Evolutionary conservation across 1,140 invertebrate genomes (phyloP).

Genomic region (Scaptomyza graminum): DNA sequence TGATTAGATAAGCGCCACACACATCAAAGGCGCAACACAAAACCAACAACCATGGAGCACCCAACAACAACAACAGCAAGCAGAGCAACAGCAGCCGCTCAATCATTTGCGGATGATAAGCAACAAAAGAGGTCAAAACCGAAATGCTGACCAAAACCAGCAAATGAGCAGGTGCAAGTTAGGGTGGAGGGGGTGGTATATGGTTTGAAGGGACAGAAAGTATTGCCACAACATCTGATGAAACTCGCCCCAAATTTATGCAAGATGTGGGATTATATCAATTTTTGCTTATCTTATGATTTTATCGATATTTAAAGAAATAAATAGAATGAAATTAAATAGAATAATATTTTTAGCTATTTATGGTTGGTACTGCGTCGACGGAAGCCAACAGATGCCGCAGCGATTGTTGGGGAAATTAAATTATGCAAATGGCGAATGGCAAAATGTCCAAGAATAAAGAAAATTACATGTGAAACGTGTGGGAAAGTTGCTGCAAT

Average conservation of each 20-base stretch:
- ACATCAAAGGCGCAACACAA: constrained; percentile 55
- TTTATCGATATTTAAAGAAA: too few relatives aligned
- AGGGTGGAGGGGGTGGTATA: neutral
- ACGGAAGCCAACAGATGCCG: too few relatives aligned
- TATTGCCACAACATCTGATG: too few relatives aligned
- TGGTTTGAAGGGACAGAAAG: neutral
- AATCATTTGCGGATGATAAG: constrained; percentile 63
- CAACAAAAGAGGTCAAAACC: constrained; percentile 9
- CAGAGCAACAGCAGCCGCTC: constrained; percentile 49
- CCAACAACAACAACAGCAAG: constrained; percentile 4
- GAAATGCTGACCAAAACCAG: constrained; percentile 20
- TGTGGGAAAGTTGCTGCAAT: constrained; percentile 14
- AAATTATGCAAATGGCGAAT: constrained; percentile 13
- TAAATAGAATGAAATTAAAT: neutral
- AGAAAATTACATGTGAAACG: neutral
- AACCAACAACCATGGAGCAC: constrained; percentile 25
- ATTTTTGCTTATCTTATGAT: too few relatives aligned
- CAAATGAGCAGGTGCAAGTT: neutral
- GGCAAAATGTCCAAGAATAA: neutral
- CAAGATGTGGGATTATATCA: too few relatives aligned
- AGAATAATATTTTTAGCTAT: constrained; percentile 41
- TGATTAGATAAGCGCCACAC: constrained; percentile 66
- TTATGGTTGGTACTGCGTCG: constrained; percentile 50
- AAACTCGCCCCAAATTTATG: too few relatives aligned
- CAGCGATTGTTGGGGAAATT: constrained; percentile 23